phyloP scores from a whole-genome alignment of 2,797 vertebrate species.

The Gila robusta region DNA sequence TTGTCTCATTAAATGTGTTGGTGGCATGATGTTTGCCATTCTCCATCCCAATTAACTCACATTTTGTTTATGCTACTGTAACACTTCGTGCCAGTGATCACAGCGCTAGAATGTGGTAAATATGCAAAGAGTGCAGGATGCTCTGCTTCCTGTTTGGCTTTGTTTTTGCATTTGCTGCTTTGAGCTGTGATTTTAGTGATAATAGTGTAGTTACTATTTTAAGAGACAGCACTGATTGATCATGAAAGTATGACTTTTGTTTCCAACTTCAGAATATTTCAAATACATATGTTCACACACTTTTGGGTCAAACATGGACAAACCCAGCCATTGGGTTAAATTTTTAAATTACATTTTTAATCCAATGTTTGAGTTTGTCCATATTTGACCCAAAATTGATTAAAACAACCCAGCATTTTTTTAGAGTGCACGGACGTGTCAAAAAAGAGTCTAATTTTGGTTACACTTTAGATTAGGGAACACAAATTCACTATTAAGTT shows the following conservation, averaged over 20 bases:
- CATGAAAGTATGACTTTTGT: background rate
- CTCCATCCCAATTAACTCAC: background rate
- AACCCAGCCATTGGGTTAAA: too few species aligned
- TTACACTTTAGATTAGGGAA: background rate
- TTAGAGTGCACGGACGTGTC: background rate
- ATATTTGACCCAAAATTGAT: too few species aligned
- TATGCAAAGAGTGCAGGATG: background rate
- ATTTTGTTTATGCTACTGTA: background rate
- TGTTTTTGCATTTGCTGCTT: constrained; percentile 7
- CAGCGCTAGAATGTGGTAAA: background rate
- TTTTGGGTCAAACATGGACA: too few species aligned
- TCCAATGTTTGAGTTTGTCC: too few species aligned
- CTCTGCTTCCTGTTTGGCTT: constrained; percentile 1
- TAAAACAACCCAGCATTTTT: too few species aligned
- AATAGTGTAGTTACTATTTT: background rate
- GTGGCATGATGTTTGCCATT: background rate
- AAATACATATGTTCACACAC: background rate
- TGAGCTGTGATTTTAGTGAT: background rate
- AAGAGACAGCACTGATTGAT: background rate
- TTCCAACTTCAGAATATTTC: background rate
- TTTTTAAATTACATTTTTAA: too few species aligned
- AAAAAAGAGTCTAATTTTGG: background rate
- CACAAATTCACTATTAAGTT: background rate
- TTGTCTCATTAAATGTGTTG: constrained; percentile 16
- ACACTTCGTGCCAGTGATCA: background rate